Evolutionary conservation across 2,797 vertebrate genomes (phyloP).

Genomic region (Lepus townsendii): DNA sequence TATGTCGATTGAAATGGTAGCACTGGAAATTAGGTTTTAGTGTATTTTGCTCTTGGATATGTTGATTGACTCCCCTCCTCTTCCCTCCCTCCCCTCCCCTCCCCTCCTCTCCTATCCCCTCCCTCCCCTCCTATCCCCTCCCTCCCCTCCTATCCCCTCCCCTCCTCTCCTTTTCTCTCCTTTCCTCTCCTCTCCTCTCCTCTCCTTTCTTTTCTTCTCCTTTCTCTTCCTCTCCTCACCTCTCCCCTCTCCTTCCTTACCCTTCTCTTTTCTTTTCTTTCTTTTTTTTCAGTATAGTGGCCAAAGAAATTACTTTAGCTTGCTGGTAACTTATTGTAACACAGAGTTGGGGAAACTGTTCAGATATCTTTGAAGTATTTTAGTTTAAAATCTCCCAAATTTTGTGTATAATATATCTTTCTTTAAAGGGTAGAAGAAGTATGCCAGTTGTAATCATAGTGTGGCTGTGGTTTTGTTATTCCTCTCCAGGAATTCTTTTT

Average conservation of each 20-base stretch:
- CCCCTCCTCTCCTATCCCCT: too few relatives aligned
- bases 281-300: not conserved
- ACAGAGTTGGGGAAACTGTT: not conserved
- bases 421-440: slow-evolving; percentile 1
- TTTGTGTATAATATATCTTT: not conserved
- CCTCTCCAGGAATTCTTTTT: not conserved
- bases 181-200: too few relatives aligned
- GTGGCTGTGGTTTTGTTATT: not conserved
- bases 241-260: too few relatives aligned
- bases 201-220: not conserved
- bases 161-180: fast-evolving
- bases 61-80: not conserved
- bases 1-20: not conserved
- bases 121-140: too few relatives aligned
- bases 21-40: slow-evolving; percentile 10
- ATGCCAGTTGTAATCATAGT: not conserved
- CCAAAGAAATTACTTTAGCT: slow-evolving; percentile 27
- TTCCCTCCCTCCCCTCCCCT: too few relatives aligned
- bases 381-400: not conserved
- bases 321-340: not conserved
- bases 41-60: not conserved
- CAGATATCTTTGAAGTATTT: slow-evolving; percentile 47
- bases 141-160: too few relatives aligned
- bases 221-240: not conserved
- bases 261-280: not conserved